Percentiles rank a stretch among this genome's conserved stretches.
Evolutionary conservation across 2,797 vertebrate species (phyloP).

Genomic region (Vireo griseus): DNA sequence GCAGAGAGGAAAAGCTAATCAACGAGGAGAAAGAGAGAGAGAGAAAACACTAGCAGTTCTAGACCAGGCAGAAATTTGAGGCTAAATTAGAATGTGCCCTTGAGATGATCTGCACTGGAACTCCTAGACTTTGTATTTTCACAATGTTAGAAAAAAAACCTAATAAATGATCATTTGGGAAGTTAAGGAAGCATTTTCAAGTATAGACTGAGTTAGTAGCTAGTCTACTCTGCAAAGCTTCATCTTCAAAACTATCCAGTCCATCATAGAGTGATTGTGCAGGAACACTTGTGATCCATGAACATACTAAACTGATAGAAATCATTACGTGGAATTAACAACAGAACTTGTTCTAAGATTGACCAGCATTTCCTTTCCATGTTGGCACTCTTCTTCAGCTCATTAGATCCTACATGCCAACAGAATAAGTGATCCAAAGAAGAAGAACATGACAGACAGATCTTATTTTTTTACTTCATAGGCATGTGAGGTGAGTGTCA

Average conservation of each 20-base stretch:
- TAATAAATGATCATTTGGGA: background rate
- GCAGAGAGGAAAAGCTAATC: background rate
- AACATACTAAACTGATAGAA: background rate
- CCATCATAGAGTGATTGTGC: background rate
- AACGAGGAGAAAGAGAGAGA: background rate
- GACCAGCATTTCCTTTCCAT: background rate
- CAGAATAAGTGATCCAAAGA: background rate
- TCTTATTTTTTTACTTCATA: background rate
- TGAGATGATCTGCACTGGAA: background rate
- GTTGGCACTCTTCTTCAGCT: background rate
- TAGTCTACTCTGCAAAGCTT: background rate
- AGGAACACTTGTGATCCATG: background rate
- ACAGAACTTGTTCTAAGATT: background rate
- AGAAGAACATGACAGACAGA: background rate
- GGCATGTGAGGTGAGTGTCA: background rate
- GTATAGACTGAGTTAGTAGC: background rate
- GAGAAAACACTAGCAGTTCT: background rate
- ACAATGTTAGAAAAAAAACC: background rate
- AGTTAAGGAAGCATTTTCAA: background rate
- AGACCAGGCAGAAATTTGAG: background rate
- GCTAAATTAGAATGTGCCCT: background rate
- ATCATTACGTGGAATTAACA: background rate
- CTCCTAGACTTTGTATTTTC: background rate
- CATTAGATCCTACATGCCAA: background rate
- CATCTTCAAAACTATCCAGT: background rate